These are phyloP conservation scores for Noctua janthina DNA, from an alignment of 2,888 invertebrate species.

Conservation along the genomic window DNA sequence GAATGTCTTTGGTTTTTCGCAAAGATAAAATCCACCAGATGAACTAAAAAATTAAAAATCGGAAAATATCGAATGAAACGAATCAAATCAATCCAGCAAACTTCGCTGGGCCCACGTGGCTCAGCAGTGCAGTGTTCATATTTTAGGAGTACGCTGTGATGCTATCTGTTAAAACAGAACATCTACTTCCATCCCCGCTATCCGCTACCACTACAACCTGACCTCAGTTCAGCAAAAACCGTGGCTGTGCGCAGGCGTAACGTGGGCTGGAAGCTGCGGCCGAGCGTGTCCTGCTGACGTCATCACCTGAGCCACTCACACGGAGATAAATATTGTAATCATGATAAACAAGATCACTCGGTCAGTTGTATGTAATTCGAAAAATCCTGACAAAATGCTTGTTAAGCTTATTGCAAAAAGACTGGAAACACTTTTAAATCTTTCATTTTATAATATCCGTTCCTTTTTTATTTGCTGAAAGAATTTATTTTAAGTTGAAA, in stretches of 20 bases:
- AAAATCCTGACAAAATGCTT: not conserved
- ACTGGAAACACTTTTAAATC: not conserved
- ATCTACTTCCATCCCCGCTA: not conserved
- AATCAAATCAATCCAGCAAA: not conserved
- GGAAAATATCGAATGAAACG: not conserved
- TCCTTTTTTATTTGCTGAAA: not conserved
- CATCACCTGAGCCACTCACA: constrained; percentile 49
- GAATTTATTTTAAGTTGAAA: not conserved
- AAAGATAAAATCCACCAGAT: not conserved
- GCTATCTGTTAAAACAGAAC: no score
- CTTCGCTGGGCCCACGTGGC: not conserved
- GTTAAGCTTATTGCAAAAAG: not conserved
- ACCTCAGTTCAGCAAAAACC: constrained; percentile 53
- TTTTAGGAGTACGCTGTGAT: not conserved
- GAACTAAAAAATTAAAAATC: not conserved
- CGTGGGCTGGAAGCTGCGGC: constrained; percentile 73
- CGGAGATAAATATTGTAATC: constrained; percentile 19
- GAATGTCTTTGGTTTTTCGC: no score
- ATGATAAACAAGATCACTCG: constrained; percentile 20
- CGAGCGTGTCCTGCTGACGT: constrained; percentile 72
- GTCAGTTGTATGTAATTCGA: not conserved
- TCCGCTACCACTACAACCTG: constrained; percentile 33
- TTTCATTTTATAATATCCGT: not conserved
- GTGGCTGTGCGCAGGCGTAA: constrained; percentile 71
- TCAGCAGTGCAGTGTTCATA: not conserved